phyloP scores from a whole-genome alignment of 2,888 invertebrate species.

The Blera fallax region DNA sequence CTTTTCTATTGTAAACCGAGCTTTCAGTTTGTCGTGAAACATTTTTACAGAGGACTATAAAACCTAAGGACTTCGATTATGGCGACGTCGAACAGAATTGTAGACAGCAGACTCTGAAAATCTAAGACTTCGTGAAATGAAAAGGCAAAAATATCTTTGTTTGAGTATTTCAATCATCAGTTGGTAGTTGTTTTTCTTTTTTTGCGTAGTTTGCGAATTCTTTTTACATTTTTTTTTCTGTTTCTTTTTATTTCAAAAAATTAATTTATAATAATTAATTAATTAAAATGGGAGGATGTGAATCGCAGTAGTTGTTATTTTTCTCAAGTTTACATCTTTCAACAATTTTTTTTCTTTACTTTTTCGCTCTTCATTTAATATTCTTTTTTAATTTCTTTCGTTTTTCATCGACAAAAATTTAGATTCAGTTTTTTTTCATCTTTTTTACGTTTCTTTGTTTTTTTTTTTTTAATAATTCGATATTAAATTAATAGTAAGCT shows the following conservation, averaged over 20 bases:
- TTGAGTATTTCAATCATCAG: conserved; percentile 72
- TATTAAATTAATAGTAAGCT: conserved; percentile 66
- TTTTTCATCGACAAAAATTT: conserved; percentile 31
- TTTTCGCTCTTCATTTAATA: conserved; percentile 22
- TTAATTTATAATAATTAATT: conserved; percentile 58
- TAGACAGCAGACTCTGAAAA: background rate
- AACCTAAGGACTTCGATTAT: too few species aligned
- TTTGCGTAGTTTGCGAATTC: conserved; percentile 50
- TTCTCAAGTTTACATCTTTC: conserved; percentile 20
- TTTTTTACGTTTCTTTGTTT: background rate
- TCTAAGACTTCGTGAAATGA: conserved; percentile 5
- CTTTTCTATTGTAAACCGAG: too few species aligned
- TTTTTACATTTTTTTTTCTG: conserved; percentile 30
- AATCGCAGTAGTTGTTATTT: conserved; percentile 50
- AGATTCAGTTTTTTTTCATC: background rate
- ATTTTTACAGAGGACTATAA: too few species aligned
- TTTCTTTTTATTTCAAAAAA: conserved; percentile 51
- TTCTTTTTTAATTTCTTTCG: background rate
- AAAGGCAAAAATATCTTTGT: conserved; percentile 45
- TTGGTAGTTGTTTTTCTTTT: conserved; percentile 41
- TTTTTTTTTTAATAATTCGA: conserved; percentile 44
- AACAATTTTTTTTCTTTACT: conserved; percentile 10
- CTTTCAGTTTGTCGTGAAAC: too few species aligned
- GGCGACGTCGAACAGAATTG: too few species aligned
- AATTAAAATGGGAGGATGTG: conserved; percentile 59